A percentile compares a stretch with the other conserved stretches of the same genome.
phyloP scores from a whole-genome alignment of 2,888 invertebrate species.

The Acanthosoma haemorrhoidale region DNA sequence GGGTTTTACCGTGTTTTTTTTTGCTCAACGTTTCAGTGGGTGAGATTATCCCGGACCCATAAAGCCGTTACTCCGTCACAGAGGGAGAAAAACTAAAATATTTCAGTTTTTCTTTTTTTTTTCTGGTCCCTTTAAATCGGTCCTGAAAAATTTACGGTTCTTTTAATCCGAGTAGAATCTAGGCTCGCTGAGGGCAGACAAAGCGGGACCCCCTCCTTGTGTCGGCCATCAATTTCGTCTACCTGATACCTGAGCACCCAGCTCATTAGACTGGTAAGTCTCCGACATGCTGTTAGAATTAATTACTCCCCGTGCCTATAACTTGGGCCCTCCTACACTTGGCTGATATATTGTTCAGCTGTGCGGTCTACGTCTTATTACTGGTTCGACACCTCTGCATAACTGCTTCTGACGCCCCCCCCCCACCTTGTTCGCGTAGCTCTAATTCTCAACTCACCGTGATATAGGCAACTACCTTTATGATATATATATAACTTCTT shows the following conservation, averaged over 20 bases:
- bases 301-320: constrained; percentile 11
- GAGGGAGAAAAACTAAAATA: constrained; percentile 3
- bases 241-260: constrained; percentile 9
- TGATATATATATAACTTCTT: no score
- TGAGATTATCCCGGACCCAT: constrained; percentile 12
- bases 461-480: no score
- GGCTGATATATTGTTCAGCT: constrained; percentile 19
- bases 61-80: constrained; percentile 2
- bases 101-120: constrained; percentile 7
- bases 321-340: background rate
- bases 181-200: constrained; percentile 1
- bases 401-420: background rate
- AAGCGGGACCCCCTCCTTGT: background rate
- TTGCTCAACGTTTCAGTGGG: background rate
- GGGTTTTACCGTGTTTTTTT: background rate
- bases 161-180: background rate
- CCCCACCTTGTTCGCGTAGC: no score
- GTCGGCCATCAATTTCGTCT: constrained; percentile 15
- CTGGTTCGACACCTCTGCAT: constrained; percentile 20
- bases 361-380: constrained; percentile 17
- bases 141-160: background rate
- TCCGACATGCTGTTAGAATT: constrained; percentile 5
- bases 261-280: constrained; percentile 18
- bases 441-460: no score
- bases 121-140: constrained; percentile 6